Evolutionary conservation across 2,113 vertebrate genomes (phyloP).

Genomic region (Corythornis madagascariensis): DNA sequence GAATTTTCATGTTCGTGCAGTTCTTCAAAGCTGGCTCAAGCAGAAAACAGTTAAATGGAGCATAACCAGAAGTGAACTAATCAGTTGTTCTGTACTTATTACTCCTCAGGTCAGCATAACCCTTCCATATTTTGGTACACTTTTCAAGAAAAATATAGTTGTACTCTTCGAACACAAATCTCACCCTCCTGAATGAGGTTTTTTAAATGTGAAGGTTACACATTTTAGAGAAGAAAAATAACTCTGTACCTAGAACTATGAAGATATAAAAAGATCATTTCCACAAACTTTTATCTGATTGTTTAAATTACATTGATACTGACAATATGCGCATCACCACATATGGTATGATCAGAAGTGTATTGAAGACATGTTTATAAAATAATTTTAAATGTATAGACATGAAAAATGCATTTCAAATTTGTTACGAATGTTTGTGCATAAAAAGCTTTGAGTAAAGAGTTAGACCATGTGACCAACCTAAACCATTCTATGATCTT

Average conservation of each 20-base stretch:
- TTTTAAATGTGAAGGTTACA: not conserved
- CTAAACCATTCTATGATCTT: not conserved
- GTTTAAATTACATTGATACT: not conserved
- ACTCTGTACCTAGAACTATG: not conserved
- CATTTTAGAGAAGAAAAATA: not conserved
- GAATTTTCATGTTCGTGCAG: not conserved
- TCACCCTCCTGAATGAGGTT: not conserved
- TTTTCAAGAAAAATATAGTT: conserved; percentile 18
- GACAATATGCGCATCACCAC: not conserved
- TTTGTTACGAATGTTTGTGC: not conserved
- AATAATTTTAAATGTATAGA: not conserved
- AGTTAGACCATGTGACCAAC: not conserved
- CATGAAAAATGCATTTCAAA: not conserved
- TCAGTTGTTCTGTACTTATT: conserved; percentile 32
- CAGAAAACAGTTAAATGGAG: conserved; percentile 60
- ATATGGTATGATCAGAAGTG: not conserved
- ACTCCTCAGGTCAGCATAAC: conserved; percentile 14
- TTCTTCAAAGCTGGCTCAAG: conserved; percentile 32
- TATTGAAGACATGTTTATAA: not conserved
- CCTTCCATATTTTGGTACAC: not conserved
- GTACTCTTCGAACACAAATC: not conserved
- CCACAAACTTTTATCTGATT: not conserved
- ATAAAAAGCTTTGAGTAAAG: not conserved
- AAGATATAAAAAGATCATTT: conserved; percentile 6
- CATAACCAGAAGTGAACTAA: conserved; percentile 31